phyloP scores from a whole-genome alignment of 1,140 invertebrate genomes.

The Eupristina koningsbergeri region DNA sequence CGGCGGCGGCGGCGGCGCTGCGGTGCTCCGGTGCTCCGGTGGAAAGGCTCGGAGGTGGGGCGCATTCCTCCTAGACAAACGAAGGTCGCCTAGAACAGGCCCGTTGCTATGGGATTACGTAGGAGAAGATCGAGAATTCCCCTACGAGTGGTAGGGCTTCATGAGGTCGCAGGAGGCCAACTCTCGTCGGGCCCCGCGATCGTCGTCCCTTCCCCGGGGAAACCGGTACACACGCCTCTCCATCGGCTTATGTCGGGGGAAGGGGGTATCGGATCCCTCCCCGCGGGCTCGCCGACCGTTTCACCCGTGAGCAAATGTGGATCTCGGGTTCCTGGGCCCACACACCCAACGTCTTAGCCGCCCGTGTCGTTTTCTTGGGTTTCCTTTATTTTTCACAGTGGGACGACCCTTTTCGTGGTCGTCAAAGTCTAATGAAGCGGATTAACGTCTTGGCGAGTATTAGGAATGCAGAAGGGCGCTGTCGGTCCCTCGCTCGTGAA shows the following conservation, averaged over 20 bases:
- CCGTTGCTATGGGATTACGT: slow-evolving; percentile 52
- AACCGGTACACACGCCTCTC: slow-evolving; percentile 26
- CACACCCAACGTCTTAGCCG: background rate
- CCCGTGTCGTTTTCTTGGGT: too few relatives aligned
- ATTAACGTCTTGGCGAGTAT: slow-evolving; percentile 54
- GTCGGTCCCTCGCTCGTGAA: background rate
- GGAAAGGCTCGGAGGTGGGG: too few relatives aligned
- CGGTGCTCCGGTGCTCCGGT: background rate
- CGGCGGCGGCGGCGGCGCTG: background rate
- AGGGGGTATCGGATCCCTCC: background rate
- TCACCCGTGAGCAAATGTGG: background rate
- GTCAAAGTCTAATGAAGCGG: slow-evolving; percentile 48
- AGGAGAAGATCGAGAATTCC: slow-evolving; percentile 51
- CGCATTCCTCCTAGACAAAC: slow-evolving; percentile 49
- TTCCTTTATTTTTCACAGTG: background rate
- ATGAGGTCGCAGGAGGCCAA: slow-evolving; percentile 22
- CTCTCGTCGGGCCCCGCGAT: background rate
- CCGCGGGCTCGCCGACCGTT: background rate
- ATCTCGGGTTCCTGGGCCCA: too few relatives aligned
- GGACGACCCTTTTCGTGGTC: background rate
- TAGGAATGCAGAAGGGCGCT: slow-evolving; percentile 46
- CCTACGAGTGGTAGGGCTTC: slow-evolving; percentile 48
- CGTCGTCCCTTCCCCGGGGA: slow-evolving; percentile 22
- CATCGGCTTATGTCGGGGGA: background rate
- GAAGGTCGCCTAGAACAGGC: slow-evolving; percentile 39